Evolutionary conservation across 1,140 invertebrate species (phyloP).

Genomic region (Holcopasites calliopsidis): DNA sequence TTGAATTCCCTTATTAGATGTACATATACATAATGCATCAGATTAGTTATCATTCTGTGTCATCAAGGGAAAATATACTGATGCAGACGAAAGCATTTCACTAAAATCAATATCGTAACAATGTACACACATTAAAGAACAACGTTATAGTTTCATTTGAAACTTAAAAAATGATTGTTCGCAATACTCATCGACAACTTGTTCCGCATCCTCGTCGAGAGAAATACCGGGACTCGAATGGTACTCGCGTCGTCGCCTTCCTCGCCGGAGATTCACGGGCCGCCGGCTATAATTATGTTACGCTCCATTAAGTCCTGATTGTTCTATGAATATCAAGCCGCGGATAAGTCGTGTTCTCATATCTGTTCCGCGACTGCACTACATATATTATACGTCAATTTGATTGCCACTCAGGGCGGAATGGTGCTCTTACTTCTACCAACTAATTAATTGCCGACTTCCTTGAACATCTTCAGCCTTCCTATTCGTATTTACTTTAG

Average conservation of each 20-base stretch:
- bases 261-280: neutral
- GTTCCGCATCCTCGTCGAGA: neutral
- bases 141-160: no score
- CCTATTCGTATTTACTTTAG: constrained; percentile 11
- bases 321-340: constrained; percentile 43
- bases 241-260: neutral
- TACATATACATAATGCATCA: no score
- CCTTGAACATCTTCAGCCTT: neutral
- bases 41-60: no score
- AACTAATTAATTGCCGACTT: constrained; percentile 26
- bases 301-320: constrained; percentile 41
- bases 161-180: no score
- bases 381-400: constrained; percentile 29
- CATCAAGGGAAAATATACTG: no score
- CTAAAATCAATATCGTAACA: no score
- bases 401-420: neutral
- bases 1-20: no score
- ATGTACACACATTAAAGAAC: no score
- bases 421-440: neutral
- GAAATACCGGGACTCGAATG: neutral
- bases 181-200: neutral
- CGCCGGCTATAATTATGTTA: constrained; percentile 39
- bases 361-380: constrained; percentile 11
- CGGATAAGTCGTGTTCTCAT: constrained; percentile 23
- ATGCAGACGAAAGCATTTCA: no score